Conservation (phyloP, 2,797 vertebrate species). For the Petrocephalus schoutedeni region DNA sequence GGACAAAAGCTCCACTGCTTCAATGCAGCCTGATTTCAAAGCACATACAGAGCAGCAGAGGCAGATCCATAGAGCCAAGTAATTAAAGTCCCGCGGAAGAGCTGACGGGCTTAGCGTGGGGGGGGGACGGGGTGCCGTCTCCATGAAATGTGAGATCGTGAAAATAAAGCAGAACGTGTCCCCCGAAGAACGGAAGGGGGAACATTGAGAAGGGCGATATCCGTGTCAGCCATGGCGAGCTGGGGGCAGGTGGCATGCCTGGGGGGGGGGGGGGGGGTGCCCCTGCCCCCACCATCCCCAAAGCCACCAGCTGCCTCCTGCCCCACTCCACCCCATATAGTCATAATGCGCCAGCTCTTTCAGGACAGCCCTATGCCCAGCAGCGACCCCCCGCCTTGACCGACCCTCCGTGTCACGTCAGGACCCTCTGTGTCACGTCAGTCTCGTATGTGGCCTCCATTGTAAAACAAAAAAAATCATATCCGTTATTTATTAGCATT, state of each 20-base stretch:
- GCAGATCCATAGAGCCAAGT: neutral
- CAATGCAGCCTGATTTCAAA: neutral
- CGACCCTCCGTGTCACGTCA: conserved; percentile 14
- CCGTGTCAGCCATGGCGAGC: neutral
- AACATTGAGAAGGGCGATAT: neutral
- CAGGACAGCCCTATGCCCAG: neutral
- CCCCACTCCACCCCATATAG: neutral
- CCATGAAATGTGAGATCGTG: neutral
- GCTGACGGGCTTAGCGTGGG: neutral
- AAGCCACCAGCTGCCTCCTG: neutral
- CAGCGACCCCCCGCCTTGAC: neutral
- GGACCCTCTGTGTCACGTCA: conserved; percentile 20
- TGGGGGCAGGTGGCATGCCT: conserved; percentile 1
- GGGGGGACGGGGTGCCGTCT: neutral
- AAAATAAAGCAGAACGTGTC: neutral
- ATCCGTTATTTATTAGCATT: conserved; percentile 34
- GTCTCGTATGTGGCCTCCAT: conserved; percentile 22
- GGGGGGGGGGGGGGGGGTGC: neutral
- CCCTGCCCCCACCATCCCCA: neutral
- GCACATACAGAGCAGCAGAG: neutral
- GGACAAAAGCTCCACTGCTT: neutral
- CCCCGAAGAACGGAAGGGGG: neutral
- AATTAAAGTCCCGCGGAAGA: neutral
- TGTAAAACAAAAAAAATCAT: conserved; percentile 30
- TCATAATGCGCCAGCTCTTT: neutral